Evolutionary conservation across 1,140 invertebrate genomes (phyloP).

Genomic region (Conus betulinus): DNA sequence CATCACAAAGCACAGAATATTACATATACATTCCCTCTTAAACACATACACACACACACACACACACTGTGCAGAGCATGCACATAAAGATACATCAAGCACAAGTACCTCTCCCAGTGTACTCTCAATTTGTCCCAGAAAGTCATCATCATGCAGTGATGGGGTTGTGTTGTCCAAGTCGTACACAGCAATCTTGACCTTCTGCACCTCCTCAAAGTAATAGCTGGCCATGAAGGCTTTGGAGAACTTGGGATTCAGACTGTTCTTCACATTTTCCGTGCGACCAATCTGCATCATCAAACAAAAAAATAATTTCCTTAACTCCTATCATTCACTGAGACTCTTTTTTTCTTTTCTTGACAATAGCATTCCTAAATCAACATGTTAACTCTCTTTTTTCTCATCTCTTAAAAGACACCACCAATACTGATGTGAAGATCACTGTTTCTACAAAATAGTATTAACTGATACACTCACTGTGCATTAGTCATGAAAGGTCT

Average conservation of each 20-base stretch:
- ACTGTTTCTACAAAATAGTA: no score
- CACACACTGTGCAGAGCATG: no score
- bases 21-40: neutral
- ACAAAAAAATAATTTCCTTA: neutral
- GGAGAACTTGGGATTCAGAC: constrained; percentile 80
- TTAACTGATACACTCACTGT: no score
- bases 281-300: constrained; percentile 73
- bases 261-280: constrained; percentile 81
- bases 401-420: no score
- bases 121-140: constrained; percentile 78
- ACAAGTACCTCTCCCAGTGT: constrained; percentile 77
- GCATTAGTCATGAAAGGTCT: no score
- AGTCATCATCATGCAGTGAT: constrained; percentile 78
- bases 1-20: neutral
- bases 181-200: constrained; percentile 78
- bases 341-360: no score
- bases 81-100: no score
- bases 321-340: no score
- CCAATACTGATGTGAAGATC: no score
- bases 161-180: constrained; percentile 78
- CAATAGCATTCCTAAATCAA: no score
- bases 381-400: no score
- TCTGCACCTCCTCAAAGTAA: constrained; percentile 79
- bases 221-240: constrained; percentile 77
- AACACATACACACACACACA: no score